Evolutionary conservation across 2,113 vertebrate genomes (phyloP).

Genomic region (Menura novaehollandiae): DNA sequence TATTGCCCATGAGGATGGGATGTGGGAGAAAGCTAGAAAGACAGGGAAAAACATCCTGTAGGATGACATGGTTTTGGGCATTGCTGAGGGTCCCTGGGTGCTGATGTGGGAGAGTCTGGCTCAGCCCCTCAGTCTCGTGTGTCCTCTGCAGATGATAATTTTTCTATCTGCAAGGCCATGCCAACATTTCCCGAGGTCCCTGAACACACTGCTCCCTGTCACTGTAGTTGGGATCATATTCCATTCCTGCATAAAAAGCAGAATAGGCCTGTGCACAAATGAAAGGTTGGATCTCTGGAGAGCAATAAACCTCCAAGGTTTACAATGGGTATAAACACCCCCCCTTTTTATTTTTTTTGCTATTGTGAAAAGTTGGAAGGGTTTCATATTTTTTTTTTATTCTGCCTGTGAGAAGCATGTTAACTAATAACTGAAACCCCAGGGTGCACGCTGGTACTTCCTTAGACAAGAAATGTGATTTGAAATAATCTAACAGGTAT

Average conservation of each 20-base stretch:
- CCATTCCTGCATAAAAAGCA: not conserved
- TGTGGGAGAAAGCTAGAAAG: not conserved
- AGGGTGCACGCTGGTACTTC: not conserved
- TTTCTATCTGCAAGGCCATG: not conserved
- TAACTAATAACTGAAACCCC: not conserved
- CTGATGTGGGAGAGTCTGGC: not conserved
- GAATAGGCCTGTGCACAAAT: not conserved
- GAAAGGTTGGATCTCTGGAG: not conserved
- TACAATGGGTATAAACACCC: not conserved
- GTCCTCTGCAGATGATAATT: not conserved
- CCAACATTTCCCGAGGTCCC: not conserved
- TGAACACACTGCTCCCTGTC: not conserved
- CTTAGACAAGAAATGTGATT: not conserved
- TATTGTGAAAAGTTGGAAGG: not conserved
- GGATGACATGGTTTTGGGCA: not conserved
- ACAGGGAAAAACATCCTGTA: not conserved
- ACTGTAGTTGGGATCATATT: not conserved
- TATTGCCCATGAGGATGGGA: not conserved
- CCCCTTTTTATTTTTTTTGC: not conserved
- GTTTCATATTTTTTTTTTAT: not conserved
- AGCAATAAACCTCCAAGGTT: not conserved
- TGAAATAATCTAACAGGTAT: conserved; percentile 8
- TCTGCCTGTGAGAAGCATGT: not conserved
- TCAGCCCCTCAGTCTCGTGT: not conserved
- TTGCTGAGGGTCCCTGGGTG: not conserved